Evolutionary conservation across 2,888 invertebrate genomes (phyloP), one percentile per base, ranked within the genome.

Genomic region (Caenorhabditis angaria): DNA sequence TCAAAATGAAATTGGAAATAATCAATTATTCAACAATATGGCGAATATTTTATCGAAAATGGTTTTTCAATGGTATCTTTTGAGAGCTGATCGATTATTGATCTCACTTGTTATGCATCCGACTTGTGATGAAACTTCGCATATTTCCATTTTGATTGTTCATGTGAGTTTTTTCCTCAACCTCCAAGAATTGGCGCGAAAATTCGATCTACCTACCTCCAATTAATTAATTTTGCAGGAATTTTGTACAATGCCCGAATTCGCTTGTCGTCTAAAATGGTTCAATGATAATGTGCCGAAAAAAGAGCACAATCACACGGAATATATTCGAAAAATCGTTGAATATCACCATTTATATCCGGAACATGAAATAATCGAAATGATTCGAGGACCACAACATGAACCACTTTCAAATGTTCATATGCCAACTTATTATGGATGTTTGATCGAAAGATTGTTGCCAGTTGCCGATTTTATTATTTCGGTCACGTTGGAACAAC

Each of bases 81-180:
- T 83, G 25, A 74, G 77, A 10, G 68, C 84, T 53, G 85, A 85
- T 53, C 77, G 85, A 18, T 70, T 85, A 29, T 75, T 85, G 8
- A 60, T 82, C 18, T 66, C 83, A 14, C 57, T 85, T n/a, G 70
- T 81, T 1, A 71, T 83, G 55, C 85, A 82, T 63, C 83, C 85
- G 12, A 63, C 59, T 55, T 83, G 79, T 41, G 81, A 82, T 59
- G 61, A 72, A n/a, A 76, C 78, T 55, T 77, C 82, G 32, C 59
- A 67, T 20, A 55, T 77, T 18, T 69, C 71, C 5, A 50, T 79
- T 6, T 54, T 54, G 3, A 58, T 79, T 28, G 65, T 70, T 22
- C 61, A 74, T 32, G 73, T 73, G 12, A 50, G 60, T 61, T 2
- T 6, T n/a, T 53, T n/a, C 1, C 8, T 22, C 8, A 3, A 24